phyloP scores from a whole-genome alignment of 2,797 vertebrate species.

The Arremon brunneinucha region DNA sequence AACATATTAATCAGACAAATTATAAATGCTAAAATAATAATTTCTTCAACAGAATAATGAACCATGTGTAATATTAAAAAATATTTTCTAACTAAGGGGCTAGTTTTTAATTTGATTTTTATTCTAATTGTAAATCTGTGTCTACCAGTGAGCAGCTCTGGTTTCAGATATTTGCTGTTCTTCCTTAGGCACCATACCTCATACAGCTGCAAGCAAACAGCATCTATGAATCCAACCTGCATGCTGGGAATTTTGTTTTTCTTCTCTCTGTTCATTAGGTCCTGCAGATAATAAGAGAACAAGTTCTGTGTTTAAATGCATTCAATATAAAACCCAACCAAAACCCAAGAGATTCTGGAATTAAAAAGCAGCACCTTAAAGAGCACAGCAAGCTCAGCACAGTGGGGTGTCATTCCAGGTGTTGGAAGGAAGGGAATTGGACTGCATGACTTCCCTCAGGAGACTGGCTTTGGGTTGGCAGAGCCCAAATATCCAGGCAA shows the following conservation, averaged over 20 bases:
- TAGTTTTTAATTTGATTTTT: not conserved
- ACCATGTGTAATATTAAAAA: not conserved
- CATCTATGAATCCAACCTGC: conserved; percentile 98
- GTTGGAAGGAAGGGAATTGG: not conserved
- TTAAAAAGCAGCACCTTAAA: not conserved
- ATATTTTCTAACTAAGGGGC: not conserved
- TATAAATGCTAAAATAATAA: not conserved
- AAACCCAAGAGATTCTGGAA: not conserved
- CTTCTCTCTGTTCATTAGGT: conserved; percentile 98
- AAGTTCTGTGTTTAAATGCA: not conserved
- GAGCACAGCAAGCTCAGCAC: not conserved
- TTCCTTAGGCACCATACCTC: conserved; percentile 80
- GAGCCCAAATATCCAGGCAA: not conserved
- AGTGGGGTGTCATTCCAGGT: not conserved
- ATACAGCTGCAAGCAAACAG: conserved; percentile 93
- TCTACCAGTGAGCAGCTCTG: not conserved
- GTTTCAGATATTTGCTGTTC: not conserved
- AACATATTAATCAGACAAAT: not conserved
- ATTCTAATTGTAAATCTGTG: not conserved
- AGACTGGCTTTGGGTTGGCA: not conserved
- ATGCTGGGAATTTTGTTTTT: conserved; percentile 97
- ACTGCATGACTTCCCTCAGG: not conserved
- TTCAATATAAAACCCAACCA: not conserved
- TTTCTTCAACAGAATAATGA: not conserved
- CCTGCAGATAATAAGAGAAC: conserved; percentile 71